These are phyloP conservation scores for Aculops lycopersici DNA, from an alignment of 1,140 invertebrate genomes.

Conservation along the genomic window DNA sequence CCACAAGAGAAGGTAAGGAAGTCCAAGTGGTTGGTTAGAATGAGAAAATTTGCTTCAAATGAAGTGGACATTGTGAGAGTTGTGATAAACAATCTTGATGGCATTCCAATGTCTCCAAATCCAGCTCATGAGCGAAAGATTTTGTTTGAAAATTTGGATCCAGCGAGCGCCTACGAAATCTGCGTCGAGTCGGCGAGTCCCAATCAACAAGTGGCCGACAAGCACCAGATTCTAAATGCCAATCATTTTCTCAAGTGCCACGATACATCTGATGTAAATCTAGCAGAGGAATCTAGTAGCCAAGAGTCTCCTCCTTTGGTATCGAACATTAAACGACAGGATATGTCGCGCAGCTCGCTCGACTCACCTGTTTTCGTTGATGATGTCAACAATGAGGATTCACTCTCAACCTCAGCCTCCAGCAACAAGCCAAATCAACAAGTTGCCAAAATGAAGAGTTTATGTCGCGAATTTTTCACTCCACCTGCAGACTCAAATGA, in stretches of 20 bases:
- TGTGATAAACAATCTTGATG: background rate
- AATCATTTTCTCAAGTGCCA: background rate
- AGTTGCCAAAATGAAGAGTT: no score
- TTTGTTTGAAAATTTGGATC: background rate
- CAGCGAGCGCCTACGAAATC: background rate
- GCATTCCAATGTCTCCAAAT: background rate
- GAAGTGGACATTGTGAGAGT: background rate
- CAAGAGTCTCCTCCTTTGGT: background rate
- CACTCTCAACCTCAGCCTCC: background rate
- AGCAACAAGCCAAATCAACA: background rate
- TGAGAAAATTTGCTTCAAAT: background rate
- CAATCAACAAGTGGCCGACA: background rate
- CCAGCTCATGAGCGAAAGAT: background rate
- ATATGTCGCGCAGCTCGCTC: no score
- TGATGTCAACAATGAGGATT: background rate
- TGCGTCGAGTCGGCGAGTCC: background rate
- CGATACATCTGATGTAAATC: background rate
- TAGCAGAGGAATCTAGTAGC: background rate
- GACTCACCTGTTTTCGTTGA: no score
- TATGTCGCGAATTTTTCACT: no score
- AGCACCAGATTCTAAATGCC: background rate
- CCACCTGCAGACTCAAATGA: background rate
- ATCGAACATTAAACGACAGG: no score
- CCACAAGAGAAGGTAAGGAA: background rate
- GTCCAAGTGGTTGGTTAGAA: background rate